These are phyloP conservation scores for Anabacerthia variegaticeps DNA, from an alignment of 2,797 vertebrate genomes.

Conservation along the genomic window DNA sequence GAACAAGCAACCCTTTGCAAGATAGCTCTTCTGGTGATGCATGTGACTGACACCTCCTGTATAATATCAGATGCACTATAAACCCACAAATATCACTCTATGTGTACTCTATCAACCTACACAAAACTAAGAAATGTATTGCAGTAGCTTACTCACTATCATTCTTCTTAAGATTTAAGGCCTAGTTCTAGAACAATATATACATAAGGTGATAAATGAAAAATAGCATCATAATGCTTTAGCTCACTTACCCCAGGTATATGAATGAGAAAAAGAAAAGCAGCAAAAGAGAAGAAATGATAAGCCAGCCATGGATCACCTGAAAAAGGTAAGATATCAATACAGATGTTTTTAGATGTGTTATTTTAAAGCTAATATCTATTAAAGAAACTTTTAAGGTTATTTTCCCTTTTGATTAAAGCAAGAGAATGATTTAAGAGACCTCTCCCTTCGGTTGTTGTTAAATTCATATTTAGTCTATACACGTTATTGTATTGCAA, in stretches of 20 bases:
- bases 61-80: neutral
- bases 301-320: constrained; percentile 99
- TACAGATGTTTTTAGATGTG: neutral
- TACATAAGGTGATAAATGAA: neutral
- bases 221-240: neutral
- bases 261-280: constrained; percentile 99
- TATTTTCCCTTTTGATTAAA: neutral
- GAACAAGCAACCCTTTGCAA: neutral
- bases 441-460: neutral
- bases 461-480: neutral
- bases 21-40: neutral
- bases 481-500: neutral
- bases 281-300: constrained; percentile 93
- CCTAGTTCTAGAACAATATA: neutral
- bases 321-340: constrained; percentile 61
- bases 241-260: constrained; percentile 91
- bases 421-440: neutral
- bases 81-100: neutral
- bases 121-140: neutral
- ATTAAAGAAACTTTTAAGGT: neutral
- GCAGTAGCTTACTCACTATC: neutral
- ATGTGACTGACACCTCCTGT: neutral
- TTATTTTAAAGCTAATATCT: neutral
- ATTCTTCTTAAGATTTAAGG: neutral
- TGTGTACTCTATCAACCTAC: neutral